phyloP scores from a whole-genome alignment of 64 coral and sea anemone species.

The Montipora cactus region DNA sequence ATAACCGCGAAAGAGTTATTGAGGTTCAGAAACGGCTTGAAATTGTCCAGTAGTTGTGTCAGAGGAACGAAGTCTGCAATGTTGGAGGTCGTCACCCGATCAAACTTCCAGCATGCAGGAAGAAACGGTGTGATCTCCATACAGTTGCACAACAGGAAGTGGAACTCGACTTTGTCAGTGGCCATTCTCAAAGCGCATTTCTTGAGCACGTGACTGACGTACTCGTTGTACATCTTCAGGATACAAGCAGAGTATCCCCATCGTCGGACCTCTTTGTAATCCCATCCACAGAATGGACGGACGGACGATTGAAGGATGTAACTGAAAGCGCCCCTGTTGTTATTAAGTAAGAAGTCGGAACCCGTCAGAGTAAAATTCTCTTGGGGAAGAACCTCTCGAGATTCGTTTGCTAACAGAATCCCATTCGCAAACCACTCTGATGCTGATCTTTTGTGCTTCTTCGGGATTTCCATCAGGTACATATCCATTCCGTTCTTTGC shows the following conservation, averaged over 20 bases:
- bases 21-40: conserved; percentile 41
- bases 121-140: conserved; percentile 32
- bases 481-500: not conserved
- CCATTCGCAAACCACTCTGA: conserved; percentile 61
- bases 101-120: conserved; percentile 17
- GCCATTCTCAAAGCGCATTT: conserved; percentile 26
- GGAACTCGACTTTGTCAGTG: conserved; percentile 19
- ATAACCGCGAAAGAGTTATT: conserved; percentile 32
- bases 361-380: conserved; percentile 61
- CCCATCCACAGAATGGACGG: conserved; percentile 45
- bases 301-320: conserved; percentile 35
- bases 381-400: not conserved
- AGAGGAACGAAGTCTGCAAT: conserved; percentile 47
- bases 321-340: not conserved
- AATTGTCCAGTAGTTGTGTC: not conserved
- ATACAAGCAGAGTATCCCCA: not conserved
- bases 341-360: not conserved
- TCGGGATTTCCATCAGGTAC: conserved; percentile 53
- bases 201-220: conserved; percentile 43
- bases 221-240: conserved; percentile 49
- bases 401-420: conserved; percentile 27
- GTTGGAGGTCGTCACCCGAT: conserved; percentile 55
- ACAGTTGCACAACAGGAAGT: conserved; percentile 57
- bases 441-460: conserved; percentile 40
- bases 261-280: conserved; percentile 29